These are phyloP conservation scores for Lucilia sericata DNA, from an alignment of 1,140 invertebrate species.

Conservation along the genomic window DNA sequence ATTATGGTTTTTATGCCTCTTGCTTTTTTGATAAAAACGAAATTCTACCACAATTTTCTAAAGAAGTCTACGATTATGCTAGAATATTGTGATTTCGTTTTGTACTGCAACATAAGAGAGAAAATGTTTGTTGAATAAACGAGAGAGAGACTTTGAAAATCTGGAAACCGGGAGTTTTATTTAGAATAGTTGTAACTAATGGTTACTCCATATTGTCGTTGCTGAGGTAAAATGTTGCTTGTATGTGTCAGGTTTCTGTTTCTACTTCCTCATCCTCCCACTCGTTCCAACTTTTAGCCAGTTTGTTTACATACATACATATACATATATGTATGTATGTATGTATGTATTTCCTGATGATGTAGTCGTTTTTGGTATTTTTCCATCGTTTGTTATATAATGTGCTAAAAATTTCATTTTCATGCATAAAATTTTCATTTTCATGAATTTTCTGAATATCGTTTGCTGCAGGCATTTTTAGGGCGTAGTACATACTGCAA, in stretches of 20 bases:
- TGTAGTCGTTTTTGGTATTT: background rate
- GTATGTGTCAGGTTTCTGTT: background rate
- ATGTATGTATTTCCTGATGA: background rate
- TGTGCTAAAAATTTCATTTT: slow-evolving; percentile 28
- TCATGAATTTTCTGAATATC: background rate
- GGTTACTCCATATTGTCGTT: background rate
- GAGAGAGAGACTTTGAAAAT: background rate
- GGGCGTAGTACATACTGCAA: background rate
- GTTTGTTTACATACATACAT: background rate
- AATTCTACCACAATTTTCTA: background rate
- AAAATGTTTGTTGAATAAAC: background rate
- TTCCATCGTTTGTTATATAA: background rate
- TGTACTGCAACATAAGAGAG: background rate
- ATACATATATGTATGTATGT: too few species aligned
- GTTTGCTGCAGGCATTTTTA: background rate
- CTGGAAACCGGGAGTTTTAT: background rate
- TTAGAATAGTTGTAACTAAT: background rate
- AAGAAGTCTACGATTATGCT: slow-evolving; percentile 1
- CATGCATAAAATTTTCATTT: slow-evolving; percentile 22
- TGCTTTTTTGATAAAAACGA: background rate
- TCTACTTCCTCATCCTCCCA: background rate
- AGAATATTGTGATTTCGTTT: background rate
- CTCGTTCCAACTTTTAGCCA: background rate
- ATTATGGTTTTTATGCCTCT: slow-evolving; percentile 20
- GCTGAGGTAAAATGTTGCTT: background rate